Evolutionary conservation across 2,888 invertebrate genomes (phyloP), one percentile per base, ranked within the genome.

Genomic region (Sepiola atlantica): DNA sequence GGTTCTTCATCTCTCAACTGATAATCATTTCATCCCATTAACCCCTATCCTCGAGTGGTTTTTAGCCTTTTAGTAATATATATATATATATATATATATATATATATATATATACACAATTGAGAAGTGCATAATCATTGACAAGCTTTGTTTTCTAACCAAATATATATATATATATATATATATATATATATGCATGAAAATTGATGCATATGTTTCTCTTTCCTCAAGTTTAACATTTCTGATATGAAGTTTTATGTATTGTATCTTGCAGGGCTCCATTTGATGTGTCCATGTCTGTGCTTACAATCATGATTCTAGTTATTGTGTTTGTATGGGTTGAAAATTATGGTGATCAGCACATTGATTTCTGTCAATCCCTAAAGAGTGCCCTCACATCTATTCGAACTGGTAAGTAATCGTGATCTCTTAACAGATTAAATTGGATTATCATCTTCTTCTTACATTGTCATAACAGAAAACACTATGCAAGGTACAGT

Each of bases 301-400:
- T 97, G 3, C 95, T 97, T 94, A 94, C 95, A 14, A 91, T 96
- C 4, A 97, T 97, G 97, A 95, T 96, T 55, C 94, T 96, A n/a
- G 90, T 97, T 18, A 95, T 97, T n/a, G 94, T 96, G 18, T 95
- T 95, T 92, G 97, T 97, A 6, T 97, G 97, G 97, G 95, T 96
- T 14, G 97, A 97, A 94, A 97, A 97, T 95, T 97, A 97, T 95
- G 97, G 97, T 1, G 97, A 97, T 95, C 95, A 96, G 92, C 95
- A 95, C 12, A 96, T 96, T 55, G 95, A 96, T 94, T 55, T 97
- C 4, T 93, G 94, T 14, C 95, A 96, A 93, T 96, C 96, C 57
- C 97, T 97, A 95, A 91, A 90, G 14, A 95, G 95, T 92, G 96
- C 97, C 32, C 94, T 95, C 14, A 94, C 95, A 35, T 94, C 96